Evolutionary conservation across 64 coral and sea anemone species (phyloP).

Genomic region (Exaiptasia diaphana): DNA sequence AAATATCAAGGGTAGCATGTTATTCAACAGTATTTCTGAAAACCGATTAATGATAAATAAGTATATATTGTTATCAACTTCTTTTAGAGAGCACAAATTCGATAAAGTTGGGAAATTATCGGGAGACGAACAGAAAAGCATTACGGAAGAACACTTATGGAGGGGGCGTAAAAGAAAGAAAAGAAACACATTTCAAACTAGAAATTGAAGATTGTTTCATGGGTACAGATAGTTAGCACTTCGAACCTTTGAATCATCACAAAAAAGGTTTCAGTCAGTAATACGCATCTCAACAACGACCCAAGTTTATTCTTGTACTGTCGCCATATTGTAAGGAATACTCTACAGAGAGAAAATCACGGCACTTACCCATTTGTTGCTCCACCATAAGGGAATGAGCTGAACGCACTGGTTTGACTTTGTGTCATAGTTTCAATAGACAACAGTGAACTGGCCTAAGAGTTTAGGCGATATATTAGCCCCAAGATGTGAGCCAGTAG

Average conservation of each 20-base stretch:
- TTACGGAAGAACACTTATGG: background rate
- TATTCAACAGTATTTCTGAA: no score
- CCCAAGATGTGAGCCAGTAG: constrained; percentile 13
- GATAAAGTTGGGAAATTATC: no score
- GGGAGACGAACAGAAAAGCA: no score
- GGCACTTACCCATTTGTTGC: constrained; percentile 3
- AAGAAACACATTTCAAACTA: background rate
- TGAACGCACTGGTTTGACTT: constrained; percentile 12
- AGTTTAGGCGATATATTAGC: constrained; percentile 10
- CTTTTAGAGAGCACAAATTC: no score
- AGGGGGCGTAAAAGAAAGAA: constrained; percentile 10
- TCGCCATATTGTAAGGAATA: constrained; percentile 15
- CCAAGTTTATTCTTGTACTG: background rate
- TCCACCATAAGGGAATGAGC: background rate
- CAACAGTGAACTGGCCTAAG: background rate
- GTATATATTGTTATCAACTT: no score
- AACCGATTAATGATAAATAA: no score
- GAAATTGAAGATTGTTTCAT: background rate
- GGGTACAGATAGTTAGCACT: no score
- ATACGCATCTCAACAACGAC: constrained; percentile 13
- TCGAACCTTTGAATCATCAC: no score
- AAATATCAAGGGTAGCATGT: background rate
- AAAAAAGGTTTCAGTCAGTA: no score
- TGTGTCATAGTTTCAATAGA: constrained; percentile 16
- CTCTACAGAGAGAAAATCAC: constrained; percentile 12